Evolutionary conservation across 1,140 invertebrate species (phyloP).

Genomic region (Cyphomyrmex costatus): DNA sequence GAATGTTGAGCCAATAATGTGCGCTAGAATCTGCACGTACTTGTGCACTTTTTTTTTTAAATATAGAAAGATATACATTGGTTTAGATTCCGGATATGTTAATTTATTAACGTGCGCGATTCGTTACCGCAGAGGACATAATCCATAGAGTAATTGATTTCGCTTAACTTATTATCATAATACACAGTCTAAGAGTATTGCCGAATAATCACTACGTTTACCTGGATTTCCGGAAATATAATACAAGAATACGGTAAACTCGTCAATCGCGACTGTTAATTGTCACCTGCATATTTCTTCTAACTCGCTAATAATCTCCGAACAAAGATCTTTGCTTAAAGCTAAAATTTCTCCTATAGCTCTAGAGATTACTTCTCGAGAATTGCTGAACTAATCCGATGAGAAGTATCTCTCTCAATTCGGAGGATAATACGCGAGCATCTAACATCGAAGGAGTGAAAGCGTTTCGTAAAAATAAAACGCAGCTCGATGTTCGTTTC

Average conservation of each 20-base stretch:
- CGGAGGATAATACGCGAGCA: conserved; percentile 6
- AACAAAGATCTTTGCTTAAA: not conserved
- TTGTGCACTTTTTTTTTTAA: conserved; percentile 27
- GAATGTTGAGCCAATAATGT: conserved; percentile 25
- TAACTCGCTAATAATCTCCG: not conserved
- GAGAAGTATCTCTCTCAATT: conserved; percentile 13
- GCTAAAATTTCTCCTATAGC: conserved; percentile 11
- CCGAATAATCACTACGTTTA: conserved; percentile 24
- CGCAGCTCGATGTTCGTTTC: conserved; percentile 11
- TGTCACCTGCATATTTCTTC: conserved; percentile 19
- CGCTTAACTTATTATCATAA: not conserved
- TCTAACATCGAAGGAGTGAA: conserved; percentile 22
- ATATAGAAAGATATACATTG: not conserved
- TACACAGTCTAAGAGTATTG: conserved; percentile 4
- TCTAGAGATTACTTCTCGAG: conserved; percentile 9
- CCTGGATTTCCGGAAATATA: conserved; percentile 25
- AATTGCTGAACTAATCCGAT: not conserved
- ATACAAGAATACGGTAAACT: conserved; percentile 26
- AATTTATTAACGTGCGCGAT: conserved; percentile 14
- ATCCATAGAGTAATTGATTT: conserved; percentile 6
- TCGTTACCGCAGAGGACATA: not conserved
- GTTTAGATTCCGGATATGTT: not conserved
- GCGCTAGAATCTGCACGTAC: not conserved
- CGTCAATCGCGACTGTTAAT: conserved; percentile 25
- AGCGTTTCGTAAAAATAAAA: not conserved